A percentile compares a stretch with the other conserved stretches of the same genome.
phyloP scores from a whole-genome alignment of 2,888 invertebrate species.

The Sarcophaga rosellei region DNA sequence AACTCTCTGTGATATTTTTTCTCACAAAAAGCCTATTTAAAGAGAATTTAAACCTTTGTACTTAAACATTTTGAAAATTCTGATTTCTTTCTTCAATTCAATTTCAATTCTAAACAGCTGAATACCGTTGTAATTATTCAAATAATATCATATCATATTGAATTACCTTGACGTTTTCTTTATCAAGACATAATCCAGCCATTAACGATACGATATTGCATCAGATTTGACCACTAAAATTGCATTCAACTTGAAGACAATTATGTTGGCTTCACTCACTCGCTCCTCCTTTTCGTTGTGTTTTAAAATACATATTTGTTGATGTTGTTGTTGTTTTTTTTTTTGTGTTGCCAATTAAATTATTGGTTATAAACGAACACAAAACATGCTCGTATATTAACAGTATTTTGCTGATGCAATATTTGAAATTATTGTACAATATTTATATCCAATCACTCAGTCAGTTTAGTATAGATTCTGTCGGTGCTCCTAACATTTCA shows the following conservation, averaged over 20 bases:
- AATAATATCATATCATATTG: background rate
- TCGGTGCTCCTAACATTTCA: background rate
- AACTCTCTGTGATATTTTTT: no score
- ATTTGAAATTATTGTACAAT: conserved; percentile 28
- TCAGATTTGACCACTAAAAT: background rate
- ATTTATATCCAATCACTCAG: conserved; percentile 45
- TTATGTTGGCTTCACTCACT: background rate
- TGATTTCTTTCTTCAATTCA: no score
- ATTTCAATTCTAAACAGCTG: no score
- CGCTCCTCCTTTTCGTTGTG: background rate
- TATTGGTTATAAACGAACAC: conserved; percentile 15
- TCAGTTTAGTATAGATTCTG: conserved; percentile 16
- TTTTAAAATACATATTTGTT: background rate
- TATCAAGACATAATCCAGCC: background rate
- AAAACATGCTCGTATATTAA: no score
- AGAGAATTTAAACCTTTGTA: no score
- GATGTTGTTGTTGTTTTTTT: no score
- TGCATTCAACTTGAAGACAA: background rate
- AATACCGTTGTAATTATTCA: no score
- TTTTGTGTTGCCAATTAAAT: conserved; percentile 22
- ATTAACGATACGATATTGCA: background rate
- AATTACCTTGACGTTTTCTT: background rate
- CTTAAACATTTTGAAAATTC: no score
- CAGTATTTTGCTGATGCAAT: conserved; percentile 61
- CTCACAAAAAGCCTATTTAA: no score